phyloP scores from a whole-genome alignment of 2,888 invertebrate genomes.

The Gari tellinella region DNA sequence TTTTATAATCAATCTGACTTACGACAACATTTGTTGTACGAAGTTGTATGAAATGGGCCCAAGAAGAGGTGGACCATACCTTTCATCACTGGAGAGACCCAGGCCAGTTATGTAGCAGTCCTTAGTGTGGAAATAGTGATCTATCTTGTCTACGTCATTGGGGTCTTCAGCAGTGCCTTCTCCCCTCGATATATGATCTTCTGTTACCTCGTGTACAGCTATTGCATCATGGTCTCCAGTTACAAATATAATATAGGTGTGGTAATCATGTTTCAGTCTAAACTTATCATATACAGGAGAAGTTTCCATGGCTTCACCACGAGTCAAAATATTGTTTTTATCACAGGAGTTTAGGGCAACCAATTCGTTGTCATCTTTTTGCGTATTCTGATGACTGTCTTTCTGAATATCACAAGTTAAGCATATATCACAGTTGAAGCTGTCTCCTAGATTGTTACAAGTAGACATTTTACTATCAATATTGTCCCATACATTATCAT shows the following conservation, averaged over 20 bases:
- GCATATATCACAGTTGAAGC: too few species aligned
- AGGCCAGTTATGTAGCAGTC: constrained; percentile 65
- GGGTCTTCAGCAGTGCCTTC: not conserved
- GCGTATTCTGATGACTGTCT: not conserved
- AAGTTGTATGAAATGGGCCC: too few species aligned
- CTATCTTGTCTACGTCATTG: constrained; percentile 8
- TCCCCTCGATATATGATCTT: constrained; percentile 13
- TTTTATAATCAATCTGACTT: too few species aligned
- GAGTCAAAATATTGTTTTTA: not conserved
- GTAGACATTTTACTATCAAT: too few species aligned
- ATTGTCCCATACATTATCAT: too few species aligned
- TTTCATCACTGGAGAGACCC: constrained; percentile 60
- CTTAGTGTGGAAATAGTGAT: constrained; percentile 36
- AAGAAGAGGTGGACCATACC: constrained; percentile 31
- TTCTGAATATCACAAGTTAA: too few species aligned
- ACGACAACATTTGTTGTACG: too few species aligned
- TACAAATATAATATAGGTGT: constrained; percentile 46
- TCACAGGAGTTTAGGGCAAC: not conserved
- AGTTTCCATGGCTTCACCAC: not conserved
- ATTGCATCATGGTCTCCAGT: constrained; percentile 62
- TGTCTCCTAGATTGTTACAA: too few species aligned
- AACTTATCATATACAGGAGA: not conserved
- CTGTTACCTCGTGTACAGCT: constrained; percentile 51
- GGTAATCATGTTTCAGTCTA: not conserved
- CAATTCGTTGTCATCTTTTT: too few species aligned